Conservation (phyloP, 2,797 vertebrate species). For the Acanthiza pusilla region DNA sequence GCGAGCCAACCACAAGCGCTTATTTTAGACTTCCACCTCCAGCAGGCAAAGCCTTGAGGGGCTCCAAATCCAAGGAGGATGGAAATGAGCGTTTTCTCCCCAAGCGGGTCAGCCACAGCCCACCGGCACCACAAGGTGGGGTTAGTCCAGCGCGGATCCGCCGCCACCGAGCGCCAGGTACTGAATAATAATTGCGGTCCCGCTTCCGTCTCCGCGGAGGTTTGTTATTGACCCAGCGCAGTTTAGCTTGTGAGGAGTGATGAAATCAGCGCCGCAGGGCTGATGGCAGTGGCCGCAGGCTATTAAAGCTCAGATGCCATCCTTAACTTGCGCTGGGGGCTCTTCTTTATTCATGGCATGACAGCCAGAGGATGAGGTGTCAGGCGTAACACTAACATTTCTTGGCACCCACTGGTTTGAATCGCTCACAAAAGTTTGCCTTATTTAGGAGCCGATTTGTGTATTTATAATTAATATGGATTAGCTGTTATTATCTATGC, state of each 20-base stretch:
- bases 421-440: constrained; percentile 39
- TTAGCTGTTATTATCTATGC: constrained; percentile 73
- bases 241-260: constrained; percentile 25
- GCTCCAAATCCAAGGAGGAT: background rate
- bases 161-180: background rate
- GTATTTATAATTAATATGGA: constrained; percentile 77
- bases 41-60: background rate
- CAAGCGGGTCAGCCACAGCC: constrained; percentile 3
- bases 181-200: background rate
- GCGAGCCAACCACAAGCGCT: background rate
- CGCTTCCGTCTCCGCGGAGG: background rate
- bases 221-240: background rate
- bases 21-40: constrained; percentile 15
- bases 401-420: constrained; percentile 60
- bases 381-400: constrained; percentile 61
- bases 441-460: constrained; percentile 68
- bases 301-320: constrained; percentile 40
- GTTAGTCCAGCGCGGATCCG: constrained; percentile 46
- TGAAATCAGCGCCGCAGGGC: constrained; percentile 49
- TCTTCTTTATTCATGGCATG: constrained; percentile 37
- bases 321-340: constrained; percentile 1
- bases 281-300: constrained; percentile 57
- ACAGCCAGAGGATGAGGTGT: constrained; percentile 57
- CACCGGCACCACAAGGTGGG: constrained; percentile 48
- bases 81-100: background rate